Evolutionary conservation across 2,797 vertebrate species (phyloP).

Genomic region (Mastacembelus armatus): DNA sequence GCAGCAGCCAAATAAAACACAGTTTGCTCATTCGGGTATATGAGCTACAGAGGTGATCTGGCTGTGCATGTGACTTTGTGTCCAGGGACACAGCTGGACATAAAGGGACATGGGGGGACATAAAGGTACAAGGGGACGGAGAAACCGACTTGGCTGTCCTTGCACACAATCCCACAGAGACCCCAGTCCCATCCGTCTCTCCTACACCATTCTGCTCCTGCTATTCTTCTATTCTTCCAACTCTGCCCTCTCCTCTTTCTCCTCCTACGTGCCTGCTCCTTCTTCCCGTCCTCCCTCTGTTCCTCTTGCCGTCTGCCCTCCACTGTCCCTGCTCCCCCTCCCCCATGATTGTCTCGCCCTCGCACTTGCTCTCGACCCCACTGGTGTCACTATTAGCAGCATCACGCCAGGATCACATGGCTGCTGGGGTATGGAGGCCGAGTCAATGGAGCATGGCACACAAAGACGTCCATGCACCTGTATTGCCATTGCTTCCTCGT

Average conservation of each 20-base stretch:
- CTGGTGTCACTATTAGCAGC: constrained; percentile 78
- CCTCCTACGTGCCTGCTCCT: constrained; percentile 11
- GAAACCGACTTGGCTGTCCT: constrained; percentile 89
- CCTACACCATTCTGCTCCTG: constrained; percentile 59
- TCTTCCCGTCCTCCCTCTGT: constrained; percentile 37
- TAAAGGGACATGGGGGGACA: constrained; percentile 58
- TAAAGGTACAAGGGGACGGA: constrained; percentile 58
- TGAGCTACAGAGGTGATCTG: constrained; percentile 67
- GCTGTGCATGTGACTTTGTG: constrained; percentile 61
- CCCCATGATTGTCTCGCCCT: constrained; percentile 47
- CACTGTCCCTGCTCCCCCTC: background rate
- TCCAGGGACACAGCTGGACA: constrained; percentile 66
- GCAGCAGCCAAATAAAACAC: constrained; percentile 55
- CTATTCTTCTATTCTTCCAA: constrained; percentile 37
- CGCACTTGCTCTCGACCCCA: constrained; percentile 78
- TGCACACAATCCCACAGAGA: constrained; percentile 84
- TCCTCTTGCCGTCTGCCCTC: constrained; percentile 65
- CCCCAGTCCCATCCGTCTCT: constrained; percentile 87
- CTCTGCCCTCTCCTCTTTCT: constrained; percentile 19
- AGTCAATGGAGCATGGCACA: constrained; percentile 88
- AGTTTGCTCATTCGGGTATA: constrained; percentile 60
- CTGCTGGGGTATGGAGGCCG: constrained; percentile 85
- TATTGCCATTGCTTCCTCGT: constrained; percentile 84
- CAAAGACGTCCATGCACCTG: constrained; percentile 81
- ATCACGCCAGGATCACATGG: constrained; percentile 84